phyloP scores from a whole-genome alignment of 2,888 invertebrate genomes.

The Caenorhabditis sp. region DNA sequence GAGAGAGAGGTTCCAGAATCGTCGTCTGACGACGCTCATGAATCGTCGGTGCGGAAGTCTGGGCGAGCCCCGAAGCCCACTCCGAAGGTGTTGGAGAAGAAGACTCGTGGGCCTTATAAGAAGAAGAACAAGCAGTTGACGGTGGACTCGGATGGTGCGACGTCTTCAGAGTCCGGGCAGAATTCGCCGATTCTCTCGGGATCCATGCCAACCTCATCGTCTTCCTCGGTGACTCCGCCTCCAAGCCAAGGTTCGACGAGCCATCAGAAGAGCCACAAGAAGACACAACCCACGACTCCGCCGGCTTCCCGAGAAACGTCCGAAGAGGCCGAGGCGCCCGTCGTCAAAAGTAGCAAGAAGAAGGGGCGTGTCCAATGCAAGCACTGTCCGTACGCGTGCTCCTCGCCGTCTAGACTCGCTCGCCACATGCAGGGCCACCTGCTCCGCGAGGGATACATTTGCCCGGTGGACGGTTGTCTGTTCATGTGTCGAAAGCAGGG shows the following conservation, averaged over 20 bases:
- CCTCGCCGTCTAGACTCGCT: constrained; percentile 16
- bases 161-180: neutral
- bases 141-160: neutral
- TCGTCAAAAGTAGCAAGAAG: neutral
- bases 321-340: neutral
- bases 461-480: constrained; percentile 36
- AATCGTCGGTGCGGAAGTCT: constrained; percentile 31
- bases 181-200: neutral
- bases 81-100: constrained; percentile 8
- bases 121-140: neutral
- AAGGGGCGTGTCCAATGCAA: constrained; percentile 44
- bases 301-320: neutral
- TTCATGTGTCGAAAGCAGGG: constrained; percentile 61
- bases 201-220: constrained; percentile 13
- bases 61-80: constrained; percentile 13
- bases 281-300: neutral
- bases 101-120: neutral
- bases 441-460: constrained; percentile 46
- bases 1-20: constrained; percentile 22
- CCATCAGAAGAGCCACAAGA: neutral
- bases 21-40: too few relatives aligned
- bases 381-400: constrained; percentile 57
- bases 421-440: constrained; percentile 51
- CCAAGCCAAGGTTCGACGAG: neutral
- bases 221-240: constrained; percentile 39